Conservation (phyloP, 2,113 vertebrate species). For the Leptobrachium ailaonicum region DNA sequence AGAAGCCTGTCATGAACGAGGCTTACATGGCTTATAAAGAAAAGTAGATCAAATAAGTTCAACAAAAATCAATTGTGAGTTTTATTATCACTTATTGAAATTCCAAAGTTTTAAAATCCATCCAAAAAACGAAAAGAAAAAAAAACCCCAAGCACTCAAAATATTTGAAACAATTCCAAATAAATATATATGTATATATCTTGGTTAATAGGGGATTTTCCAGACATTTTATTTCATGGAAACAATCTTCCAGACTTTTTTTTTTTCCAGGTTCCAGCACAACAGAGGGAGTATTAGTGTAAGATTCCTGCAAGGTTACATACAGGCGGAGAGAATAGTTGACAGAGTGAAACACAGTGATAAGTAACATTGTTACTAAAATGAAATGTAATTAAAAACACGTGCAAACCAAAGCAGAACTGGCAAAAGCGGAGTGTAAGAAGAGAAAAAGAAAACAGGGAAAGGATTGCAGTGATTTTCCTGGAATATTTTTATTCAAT, state of each 20-base stretch:
- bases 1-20: not conserved
- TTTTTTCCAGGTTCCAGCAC: conserved; percentile 46
- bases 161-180: conserved; percentile 6
- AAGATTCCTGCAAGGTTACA: conserved; percentile 52
- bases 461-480: conserved; percentile 50
- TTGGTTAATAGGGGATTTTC: conserved; percentile 38
- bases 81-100: conserved; percentile 20
- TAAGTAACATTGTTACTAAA: conserved; percentile 52
- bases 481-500: conserved; percentile 47
- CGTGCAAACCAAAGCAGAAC: conserved; percentile 38
- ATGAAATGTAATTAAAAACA: conserved; percentile 62
- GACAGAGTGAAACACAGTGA: conserved; percentile 52
- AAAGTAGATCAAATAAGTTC: not conserved
- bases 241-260: conserved; percentile 21
- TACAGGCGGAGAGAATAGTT: conserved; percentile 41
- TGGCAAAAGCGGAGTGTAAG: conserved; percentile 45
- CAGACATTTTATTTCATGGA: conserved; percentile 49
- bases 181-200: conserved; percentile 49
- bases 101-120: conserved; percentile 1
- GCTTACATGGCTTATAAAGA: conserved; percentile 1
- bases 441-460: conserved; percentile 57
- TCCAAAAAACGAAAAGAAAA: not conserved
- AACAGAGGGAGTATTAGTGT: conserved; percentile 40
- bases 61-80: not conserved
- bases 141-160: conserved; percentile 1